Evolutionary conservation across 1,140 invertebrate species (phyloP).

Genomic region (Carposina sasakii): DNA sequence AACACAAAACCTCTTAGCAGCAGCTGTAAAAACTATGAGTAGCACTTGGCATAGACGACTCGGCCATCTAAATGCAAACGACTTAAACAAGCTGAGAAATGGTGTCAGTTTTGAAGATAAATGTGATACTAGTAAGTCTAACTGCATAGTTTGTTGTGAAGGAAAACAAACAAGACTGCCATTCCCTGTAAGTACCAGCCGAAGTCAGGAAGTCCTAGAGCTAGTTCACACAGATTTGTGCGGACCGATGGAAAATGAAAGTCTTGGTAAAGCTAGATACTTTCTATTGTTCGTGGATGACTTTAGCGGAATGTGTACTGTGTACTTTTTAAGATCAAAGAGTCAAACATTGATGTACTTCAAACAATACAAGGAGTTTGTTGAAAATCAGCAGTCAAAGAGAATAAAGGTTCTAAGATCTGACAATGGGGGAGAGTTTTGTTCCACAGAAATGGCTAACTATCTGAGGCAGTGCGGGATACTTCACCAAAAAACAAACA

Average conservation of each 20-base stretch:
- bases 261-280: no score
- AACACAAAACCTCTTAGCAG: no score
- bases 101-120: slow-evolving; percentile 21
- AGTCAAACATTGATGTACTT: slow-evolving; percentile 26
- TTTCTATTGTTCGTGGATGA: slow-evolving; percentile 51
- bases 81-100: slow-evolving; percentile 31
- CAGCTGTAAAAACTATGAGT: no score
- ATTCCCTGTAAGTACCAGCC: no score
- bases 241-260: no score
- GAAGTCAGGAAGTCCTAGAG: no score
- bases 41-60: slow-evolving; percentile 38
- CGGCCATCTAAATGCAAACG: slow-evolving; percentile 32
- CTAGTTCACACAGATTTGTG: no score
- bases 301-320: slow-evolving; percentile 29
- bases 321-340: slow-evolving; percentile 52
- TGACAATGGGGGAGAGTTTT: slow-evolving; percentile 50
- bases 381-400: slow-evolving; percentile 41
- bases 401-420: slow-evolving; percentile 38
- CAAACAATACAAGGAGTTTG: slow-evolving; percentile 35
- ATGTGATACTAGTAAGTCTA: slow-evolving; percentile 18
- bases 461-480: slow-evolving; percentile 33
- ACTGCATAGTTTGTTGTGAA: slow-evolving; percentile 14
- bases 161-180: neutral
- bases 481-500: slow-evolving; percentile 38
- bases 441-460: slow-evolving; percentile 26